A percentile compares a stretch with the other conserved stretches of the same genome.
Conservation (phyloP, 1,140 invertebrate species). For the Heliconius eleuchia region DNA sequence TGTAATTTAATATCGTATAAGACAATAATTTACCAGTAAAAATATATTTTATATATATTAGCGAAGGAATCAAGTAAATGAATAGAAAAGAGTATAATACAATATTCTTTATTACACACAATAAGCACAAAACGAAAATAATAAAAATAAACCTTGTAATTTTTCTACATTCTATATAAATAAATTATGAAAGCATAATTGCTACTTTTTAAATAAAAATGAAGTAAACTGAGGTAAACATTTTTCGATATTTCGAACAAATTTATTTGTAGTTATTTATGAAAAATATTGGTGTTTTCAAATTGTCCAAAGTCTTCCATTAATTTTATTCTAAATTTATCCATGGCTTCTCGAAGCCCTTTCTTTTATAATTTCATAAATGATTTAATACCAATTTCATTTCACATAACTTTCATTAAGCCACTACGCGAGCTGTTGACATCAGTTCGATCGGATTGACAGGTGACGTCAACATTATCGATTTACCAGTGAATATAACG, state of each 20-base stretch:
- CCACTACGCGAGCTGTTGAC: slow-evolving; percentile 6
- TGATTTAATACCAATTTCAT: neutral
- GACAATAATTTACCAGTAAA: too few relatives aligned
- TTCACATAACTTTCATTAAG: neutral
- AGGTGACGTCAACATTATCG: slow-evolving; percentile 36
- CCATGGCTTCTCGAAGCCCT: neutral
- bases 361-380: neutral
- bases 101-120: too few relatives aligned
- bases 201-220: too few relatives aligned
- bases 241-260: neutral
- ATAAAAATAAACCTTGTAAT: too few relatives aligned
- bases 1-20: too few relatives aligned
- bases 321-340: neutral
- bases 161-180: too few relatives aligned
- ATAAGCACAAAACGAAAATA: too few relatives aligned
- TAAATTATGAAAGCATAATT: too few relatives aligned
- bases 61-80: too few relatives aligned
- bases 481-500: slow-evolving; percentile 19
- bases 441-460: slow-evolving; percentile 40
- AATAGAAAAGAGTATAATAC: too few relatives aligned
- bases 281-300: neutral
- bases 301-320: neutral
- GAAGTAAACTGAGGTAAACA: neutral
- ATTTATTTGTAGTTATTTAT: neutral
- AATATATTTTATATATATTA: too few relatives aligned